Evolutionary conservation across 92 coral and sea anemone species (phyloP).

Genomic region (Micromussa lordhowensis): DNA sequence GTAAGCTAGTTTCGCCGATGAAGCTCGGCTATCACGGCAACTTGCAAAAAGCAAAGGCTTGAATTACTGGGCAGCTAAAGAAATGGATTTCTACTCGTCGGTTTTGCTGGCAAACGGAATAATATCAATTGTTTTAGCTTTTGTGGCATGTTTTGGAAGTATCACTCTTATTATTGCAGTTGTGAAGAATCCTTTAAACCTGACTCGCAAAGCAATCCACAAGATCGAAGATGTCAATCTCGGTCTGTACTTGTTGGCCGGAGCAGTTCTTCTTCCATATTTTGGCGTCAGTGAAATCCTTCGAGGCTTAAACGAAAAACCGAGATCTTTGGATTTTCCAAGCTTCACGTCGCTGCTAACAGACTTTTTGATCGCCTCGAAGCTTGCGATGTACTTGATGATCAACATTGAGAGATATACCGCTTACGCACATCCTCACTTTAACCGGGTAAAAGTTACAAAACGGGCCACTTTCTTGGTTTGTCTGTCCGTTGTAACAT

Average conservation of each 20-base stretch:
- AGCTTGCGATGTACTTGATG: conserved; percentile 22
- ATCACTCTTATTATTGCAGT: conserved; percentile 2
- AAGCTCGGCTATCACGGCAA: not conserved
- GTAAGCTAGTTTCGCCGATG: not conserved
- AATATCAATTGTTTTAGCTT: not conserved
- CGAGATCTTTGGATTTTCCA: not conserved
- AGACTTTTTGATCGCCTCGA: conserved; percentile 25
- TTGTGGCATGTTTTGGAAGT: not conserved
- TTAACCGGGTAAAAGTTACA: conserved; percentile 33
- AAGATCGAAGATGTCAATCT: not conserved
- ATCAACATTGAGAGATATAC: conserved; percentile 13
- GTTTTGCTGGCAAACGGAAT: conserved; percentile 18
- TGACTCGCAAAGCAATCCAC: conserved; percentile 15
- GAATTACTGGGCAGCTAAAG: not conserved
- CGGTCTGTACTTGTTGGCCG: conserved; percentile 17
- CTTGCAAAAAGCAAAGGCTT: not conserved
- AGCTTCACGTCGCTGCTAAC: not conserved
- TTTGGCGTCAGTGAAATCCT: conserved; percentile 41
- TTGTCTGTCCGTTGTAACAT: not conserved
- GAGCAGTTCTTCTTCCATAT: conserved; percentile 29
- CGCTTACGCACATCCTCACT: conserved; percentile 18
- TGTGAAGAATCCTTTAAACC: conserved; percentile 20
- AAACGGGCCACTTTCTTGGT: not conserved
- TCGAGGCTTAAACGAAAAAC: not conserved
- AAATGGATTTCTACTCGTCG: conserved; percentile 11